Evolutionary conservation across 1,140 invertebrate genomes (phyloP).

Genomic region (Drosophila eugracilis): DNA sequence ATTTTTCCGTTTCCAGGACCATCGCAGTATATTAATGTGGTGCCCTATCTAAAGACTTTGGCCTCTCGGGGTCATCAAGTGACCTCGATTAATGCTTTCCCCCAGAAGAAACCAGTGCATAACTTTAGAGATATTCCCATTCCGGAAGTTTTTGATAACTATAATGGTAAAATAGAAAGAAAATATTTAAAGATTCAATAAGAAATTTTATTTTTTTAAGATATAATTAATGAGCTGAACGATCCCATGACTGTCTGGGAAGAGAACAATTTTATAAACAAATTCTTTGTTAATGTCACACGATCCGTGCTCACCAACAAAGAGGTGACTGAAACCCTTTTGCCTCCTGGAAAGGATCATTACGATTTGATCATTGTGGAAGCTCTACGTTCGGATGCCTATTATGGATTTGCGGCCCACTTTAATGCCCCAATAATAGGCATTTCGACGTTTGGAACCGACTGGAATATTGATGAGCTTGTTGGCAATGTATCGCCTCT

Average conservation of each 20-base stretch:
- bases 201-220: conserved; percentile 15
- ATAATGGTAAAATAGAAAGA: conserved; percentile 51
- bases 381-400: conserved; percentile 55
- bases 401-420: conserved; percentile 69
- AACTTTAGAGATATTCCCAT: conserved; percentile 72
- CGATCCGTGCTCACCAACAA: conserved; percentile 47
- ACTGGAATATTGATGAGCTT: conserved; percentile 68
- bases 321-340: conserved; percentile 49
- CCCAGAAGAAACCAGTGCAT: conserved; percentile 78
- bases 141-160: conserved; percentile 45
- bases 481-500: conserved; percentile 81
- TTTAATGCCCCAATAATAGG: conserved; percentile 80
- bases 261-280: conserved; percentile 57
- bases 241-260: conserved; percentile 37
- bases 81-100: conserved; percentile 89
- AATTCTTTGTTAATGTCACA: conserved; percentile 45
- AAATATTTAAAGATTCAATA: background rate
- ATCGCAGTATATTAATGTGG: conserved; percentile 75
- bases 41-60: conserved; percentile 88
- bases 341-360: conserved; percentile 46
- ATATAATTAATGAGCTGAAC: conserved; percentile 24
- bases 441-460: conserved; percentile 74
- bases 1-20: conserved; percentile 71
- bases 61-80: conserved; percentile 88
- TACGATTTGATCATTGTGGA: conserved; percentile 73